Evolutionary conservation across 1,140 invertebrate genomes (phyloP), one percentile per base, ranked within the genome.

Genomic region (Heliconius hewitsoni): DNA sequence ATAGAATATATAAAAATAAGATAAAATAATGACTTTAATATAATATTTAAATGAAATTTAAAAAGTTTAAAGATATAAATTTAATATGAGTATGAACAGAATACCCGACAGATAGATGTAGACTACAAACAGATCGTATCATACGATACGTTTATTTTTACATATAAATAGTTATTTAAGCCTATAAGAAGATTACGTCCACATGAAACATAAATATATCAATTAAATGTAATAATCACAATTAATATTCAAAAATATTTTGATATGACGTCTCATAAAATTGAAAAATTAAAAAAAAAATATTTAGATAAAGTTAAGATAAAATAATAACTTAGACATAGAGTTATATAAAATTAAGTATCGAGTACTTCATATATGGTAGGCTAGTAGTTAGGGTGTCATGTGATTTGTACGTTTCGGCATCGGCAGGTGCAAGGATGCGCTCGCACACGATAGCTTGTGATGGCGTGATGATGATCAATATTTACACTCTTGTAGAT

Each of bases 381-480:
- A 23, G 34, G 34, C 34, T 37, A 37, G 11, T 60, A 19, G 50
- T 19, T 52, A 52, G 18, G 5, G 50, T 52, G 18, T 1, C 13
- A 66, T 11, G 3, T 16, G 8, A 5, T 11, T 23, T 42, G 4
- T 70, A 77, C 71, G 13, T 77, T 80, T 66, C 60, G 81, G 86
- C 86, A 90, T 23, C 73, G 82, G 86, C 86, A 90, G 89, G 87
- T 89, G 88, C 74, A 73, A 74, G 34, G 86, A 82, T 87, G 86
- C 90, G 84, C 83, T 81, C 89, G 89, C 87, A 89, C 76, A 82
- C 81, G 77, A 76, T 66, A 52, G 74, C 52, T 79, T 79, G 80
- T 79, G 84, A 84, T 90, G 89, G 88, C 89, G 88, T 90, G 91
- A 92, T 90, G 88, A 87, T 89, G 85, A 87, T 91, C 91, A 92